These are phyloP conservation scores for Julus scanicus DNA, from an alignment of 2,888 invertebrate genomes.

Conservation along the genomic window DNA sequence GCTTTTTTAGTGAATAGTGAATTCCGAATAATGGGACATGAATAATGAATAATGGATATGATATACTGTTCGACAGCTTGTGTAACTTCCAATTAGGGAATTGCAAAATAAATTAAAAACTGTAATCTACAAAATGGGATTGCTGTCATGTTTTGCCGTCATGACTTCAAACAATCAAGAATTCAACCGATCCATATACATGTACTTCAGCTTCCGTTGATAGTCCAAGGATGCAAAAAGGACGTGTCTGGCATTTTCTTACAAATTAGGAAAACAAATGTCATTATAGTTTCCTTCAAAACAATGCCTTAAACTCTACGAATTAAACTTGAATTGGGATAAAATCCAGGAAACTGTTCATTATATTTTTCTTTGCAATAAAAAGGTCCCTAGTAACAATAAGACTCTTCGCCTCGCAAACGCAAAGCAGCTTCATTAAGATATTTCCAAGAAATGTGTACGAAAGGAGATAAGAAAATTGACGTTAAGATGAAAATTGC, in stretches of 20 bases:
- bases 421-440: conserved; percentile 2
- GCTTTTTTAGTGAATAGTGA: no score
- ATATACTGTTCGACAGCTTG: no score
- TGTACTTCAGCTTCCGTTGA: no score
- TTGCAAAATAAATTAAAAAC: no score
- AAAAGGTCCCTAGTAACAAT: neutral
- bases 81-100: no score
- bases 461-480: neutral
- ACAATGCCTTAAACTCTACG: neutral
- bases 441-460: neutral
- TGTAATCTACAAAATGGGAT: no score
- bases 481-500: neutral
- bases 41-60: no score
- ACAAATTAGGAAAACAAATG: neutral
- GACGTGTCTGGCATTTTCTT: neutral
- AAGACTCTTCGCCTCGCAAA: neutral
- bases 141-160: no score
- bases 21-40: no score
- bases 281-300: neutral
- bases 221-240: no score
- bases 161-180: no score
- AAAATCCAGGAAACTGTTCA: neutral
- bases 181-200: no score
- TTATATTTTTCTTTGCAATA: neutral
- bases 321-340: neutral